Conservation (phyloP, 2,113 vertebrate genomes). For the Petroica traversi region DNA sequence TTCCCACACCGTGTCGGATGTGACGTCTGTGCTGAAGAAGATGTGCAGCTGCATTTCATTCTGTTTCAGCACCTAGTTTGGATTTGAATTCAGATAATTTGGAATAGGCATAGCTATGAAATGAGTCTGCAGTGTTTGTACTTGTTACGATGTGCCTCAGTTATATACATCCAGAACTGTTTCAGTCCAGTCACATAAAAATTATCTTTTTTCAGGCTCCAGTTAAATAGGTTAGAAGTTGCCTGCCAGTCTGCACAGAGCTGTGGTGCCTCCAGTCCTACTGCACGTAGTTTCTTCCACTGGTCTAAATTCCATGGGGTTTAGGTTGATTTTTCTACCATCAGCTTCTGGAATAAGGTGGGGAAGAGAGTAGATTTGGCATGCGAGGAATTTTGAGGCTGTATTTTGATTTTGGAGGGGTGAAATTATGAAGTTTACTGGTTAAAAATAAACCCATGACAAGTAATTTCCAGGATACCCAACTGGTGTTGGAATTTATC, state of each 20-base stretch:
- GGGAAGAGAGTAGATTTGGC: neutral
- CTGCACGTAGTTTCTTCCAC: neutral
- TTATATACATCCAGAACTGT: neutral
- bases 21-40: neutral
- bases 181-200: conserved; percentile 4
- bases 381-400: neutral
- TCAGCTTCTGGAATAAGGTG: neutral
- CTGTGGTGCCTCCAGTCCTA: neutral
- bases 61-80: conserved; percentile 35
- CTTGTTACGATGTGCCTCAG: neutral
- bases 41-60: neutral
- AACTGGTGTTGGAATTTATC: neutral
- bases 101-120: conserved; percentile 9
- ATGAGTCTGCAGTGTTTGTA: conserved; percentile 2
- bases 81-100: conserved; percentile 38
- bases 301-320: neutral
- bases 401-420: neutral
- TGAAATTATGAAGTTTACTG: neutral
- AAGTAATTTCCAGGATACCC: neutral
- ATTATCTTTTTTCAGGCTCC: neutral
- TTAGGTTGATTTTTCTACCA: neutral
- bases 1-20: neutral
- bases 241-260: neutral
- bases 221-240: neutral
- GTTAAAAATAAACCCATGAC: neutral